phyloP scores from a whole-genome alignment of 2,797 vertebrate genomes.

The Limosa lapponica region DNA sequence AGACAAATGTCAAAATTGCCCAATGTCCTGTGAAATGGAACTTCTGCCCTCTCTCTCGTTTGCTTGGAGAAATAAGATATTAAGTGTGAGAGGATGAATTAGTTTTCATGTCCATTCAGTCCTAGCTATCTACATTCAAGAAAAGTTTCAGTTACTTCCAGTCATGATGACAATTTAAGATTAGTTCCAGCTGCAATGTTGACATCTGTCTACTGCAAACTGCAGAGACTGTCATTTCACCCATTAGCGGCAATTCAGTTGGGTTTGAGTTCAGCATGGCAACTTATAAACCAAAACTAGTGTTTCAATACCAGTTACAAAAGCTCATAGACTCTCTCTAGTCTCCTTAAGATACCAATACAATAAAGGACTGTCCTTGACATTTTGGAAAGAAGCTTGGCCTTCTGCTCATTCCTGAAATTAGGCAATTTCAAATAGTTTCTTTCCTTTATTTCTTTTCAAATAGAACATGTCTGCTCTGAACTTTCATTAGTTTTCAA shows the following conservation, averaged over 20 bases:
- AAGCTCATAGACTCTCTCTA: not conserved
- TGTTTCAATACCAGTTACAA: not conserved
- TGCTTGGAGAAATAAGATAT: constrained; percentile 20
- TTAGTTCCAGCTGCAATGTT: constrained; percentile 57
- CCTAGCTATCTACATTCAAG: constrained; percentile 10
- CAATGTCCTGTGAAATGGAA: constrained; percentile 24
- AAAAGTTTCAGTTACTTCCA: constrained; percentile 14
- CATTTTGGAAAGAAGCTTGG: not conserved
- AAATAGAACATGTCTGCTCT: constrained; percentile 22
- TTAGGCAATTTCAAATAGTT: not conserved
- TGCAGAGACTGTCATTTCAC: constrained; percentile 12
- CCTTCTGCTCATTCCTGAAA: not conserved
- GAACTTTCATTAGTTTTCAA: not conserved
- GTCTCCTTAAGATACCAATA: not conserved
- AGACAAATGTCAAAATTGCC: constrained; percentile 46
- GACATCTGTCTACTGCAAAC: constrained; percentile 40
- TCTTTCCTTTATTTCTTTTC: constrained; percentile 2
- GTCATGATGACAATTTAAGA: constrained; percentile 27
- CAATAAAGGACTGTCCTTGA: not conserved
- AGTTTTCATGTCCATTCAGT: not conserved
- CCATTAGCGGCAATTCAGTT: constrained; percentile 12
- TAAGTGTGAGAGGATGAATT: constrained; percentile 35
- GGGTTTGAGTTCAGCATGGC: not conserved
- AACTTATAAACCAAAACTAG: not conserved
- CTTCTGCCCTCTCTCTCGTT: not conserved